These are phyloP conservation scores for Eupithecia vulgata DNA, from an alignment of 2,888 invertebrate genomes.

Conservation along the genomic window DNA sequence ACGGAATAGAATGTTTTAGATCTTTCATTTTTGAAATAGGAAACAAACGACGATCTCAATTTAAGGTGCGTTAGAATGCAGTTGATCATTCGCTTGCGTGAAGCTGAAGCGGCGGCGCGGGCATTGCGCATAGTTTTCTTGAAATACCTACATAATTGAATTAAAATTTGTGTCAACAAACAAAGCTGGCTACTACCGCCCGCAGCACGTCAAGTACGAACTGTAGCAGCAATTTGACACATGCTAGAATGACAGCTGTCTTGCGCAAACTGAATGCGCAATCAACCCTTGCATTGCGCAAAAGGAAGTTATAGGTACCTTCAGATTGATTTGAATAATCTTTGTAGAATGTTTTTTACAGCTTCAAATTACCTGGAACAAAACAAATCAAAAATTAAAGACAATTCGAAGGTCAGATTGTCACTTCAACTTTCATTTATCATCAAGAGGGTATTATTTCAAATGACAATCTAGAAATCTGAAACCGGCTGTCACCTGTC, in stretches of 20 bases:
- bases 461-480: conserved; percentile 20
- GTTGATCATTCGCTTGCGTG: background rate
- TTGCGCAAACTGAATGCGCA: conserved; percentile 10
- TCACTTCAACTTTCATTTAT: background rate
- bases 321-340: background rate
- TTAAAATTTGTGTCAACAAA: conserved; percentile 9
- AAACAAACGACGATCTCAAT: background rate
- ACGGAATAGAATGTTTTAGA: conserved; percentile 19
- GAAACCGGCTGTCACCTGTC: conserved; percentile 31
- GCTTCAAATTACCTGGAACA: conserved; percentile 39
- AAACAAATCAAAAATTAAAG: conserved; percentile 14
- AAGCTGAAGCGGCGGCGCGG: background rate
- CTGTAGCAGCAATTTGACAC: conserved; percentile 9
- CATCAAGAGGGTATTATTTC: conserved; percentile 13
- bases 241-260: conserved; percentile 25
- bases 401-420: background rate
- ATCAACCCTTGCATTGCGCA: conserved; percentile 7
- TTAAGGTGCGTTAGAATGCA: background rate
- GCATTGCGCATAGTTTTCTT: background rate
- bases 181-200: conserved; percentile 5
- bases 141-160: conserved; percentile 5
- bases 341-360: background rate
- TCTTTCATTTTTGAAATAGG: background rate
- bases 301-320: background rate
- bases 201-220: conserved; percentile 5